Conservation (phyloP, 2,797 vertebrate species). For the Sebastiscus albofasciatus region DNA sequence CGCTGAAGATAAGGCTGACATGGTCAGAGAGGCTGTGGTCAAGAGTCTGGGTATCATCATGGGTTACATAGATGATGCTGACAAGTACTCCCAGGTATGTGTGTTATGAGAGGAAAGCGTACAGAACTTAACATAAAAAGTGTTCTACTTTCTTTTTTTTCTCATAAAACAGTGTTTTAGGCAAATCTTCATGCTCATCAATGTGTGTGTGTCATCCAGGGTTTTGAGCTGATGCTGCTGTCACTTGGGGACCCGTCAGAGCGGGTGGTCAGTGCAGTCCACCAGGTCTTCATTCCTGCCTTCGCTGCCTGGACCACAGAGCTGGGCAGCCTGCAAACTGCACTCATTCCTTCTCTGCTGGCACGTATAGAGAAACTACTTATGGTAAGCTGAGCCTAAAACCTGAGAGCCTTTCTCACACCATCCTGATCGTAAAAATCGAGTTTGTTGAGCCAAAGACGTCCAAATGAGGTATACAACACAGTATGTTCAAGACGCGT, state of each 20-base stretch:
- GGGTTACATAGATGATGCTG: constrained; percentile 97
- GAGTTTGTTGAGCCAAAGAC: neutral
- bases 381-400: constrained; percentile 77
- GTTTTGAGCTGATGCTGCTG: constrained; percentile 95
- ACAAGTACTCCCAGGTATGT: constrained; percentile 95
- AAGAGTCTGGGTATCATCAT: constrained; percentile 98
- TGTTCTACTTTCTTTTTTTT: neutral
- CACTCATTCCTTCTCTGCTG: constrained; percentile 94
- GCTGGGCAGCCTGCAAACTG: constrained; percentile 90
- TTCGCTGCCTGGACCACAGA: constrained; percentile 98
- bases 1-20: constrained; percentile 96
- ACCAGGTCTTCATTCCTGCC: constrained; percentile 98
- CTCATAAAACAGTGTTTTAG: neutral
- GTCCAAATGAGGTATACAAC: neutral
- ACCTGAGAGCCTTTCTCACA: neutral
- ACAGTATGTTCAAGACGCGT: neutral
- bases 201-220: constrained; percentile 77
- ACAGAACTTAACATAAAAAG: neutral
- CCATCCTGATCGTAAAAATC: neutral
- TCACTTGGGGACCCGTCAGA: constrained; percentile 97
- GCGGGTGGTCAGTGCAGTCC: constrained; percentile 93
- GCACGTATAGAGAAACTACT: constrained; percentile 96
- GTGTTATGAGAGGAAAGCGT: neutral
- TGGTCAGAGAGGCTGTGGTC: constrained; percentile 98
- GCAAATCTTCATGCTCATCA: neutral